Conservation (phyloP, 2,888 invertebrate genomes). For the Archips xylosteana region DNA sequence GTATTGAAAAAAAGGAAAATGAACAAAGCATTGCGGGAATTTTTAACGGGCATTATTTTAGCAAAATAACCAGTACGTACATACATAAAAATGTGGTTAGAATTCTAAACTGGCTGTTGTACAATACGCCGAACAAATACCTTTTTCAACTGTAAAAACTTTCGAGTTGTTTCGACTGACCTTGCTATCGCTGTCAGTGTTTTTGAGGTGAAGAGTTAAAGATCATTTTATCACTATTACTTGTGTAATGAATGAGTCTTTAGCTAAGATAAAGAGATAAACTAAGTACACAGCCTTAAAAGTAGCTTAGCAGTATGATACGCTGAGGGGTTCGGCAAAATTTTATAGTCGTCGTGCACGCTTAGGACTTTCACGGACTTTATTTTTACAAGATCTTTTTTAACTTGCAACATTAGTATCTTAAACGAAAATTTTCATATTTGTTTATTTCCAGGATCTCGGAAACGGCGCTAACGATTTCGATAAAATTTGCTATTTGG, state of each 20-base stretch:
- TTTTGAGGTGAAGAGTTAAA: background rate
- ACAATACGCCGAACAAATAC: background rate
- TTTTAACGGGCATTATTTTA: slow-evolving; percentile 1
- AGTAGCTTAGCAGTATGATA: background rate
- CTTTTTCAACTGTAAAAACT: background rate
- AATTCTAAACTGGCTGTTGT: background rate
- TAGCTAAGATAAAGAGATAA: slow-evolving; percentile 1
- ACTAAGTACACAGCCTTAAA: background rate
- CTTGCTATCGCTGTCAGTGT: slow-evolving; percentile 10
- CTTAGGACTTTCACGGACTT: background rate
- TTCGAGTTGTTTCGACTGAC: slow-evolving; percentile 3
- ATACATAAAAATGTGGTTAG: background rate
- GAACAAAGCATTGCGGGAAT: slow-evolving; percentile 43
- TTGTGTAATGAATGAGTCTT: slow-evolving; percentile 1
- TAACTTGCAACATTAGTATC: no score
- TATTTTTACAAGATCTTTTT: no score
- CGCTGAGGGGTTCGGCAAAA: background rate
- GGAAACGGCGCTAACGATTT: no score
- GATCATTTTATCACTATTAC: background rate
- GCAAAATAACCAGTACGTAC: background rate
- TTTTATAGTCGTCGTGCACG: background rate
- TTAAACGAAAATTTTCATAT: no score
- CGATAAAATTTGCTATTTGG: no score
- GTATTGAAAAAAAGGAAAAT: slow-evolving; percentile 52
- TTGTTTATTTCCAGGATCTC: no score